Base-by-base conservation (phyloP, 2,888 invertebrate species). In the Vanessa cardui region DNA sequence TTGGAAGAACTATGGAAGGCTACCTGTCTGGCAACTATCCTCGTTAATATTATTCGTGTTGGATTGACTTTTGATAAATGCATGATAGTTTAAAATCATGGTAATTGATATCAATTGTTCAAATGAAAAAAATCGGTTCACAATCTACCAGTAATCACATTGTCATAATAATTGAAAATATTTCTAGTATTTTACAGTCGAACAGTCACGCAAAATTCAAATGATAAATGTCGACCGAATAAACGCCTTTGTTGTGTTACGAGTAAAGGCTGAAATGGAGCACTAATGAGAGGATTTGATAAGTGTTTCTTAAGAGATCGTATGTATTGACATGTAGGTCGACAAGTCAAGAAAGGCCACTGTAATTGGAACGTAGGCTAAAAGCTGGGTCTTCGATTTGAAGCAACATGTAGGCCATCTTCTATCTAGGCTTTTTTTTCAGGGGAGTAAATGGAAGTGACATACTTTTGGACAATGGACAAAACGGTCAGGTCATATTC, bases 291-390 rank as follows among this genome's bases (percentile, higher is more conserved):
- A 33, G 49, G 39, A 39, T 39, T 18, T 58, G 49, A 62, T 26
- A 15, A 26, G 26, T 26, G 2, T 26, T 26, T 26, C 26, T 3
- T 26, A 26, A 54, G n/a, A 56, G 44, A 49, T 60, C 49, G 56
- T 49, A 66, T 39, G 46, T 66, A 56, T 58, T 49, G 56, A 18
- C 44, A 62, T 58, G 20, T 50, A 65, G 64, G 64, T 65, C 64
- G 58, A 69, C 65, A 58, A 61, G 68, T 31, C 47, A 52, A 54
- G 52, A 54, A 64, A 68, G 60, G 59, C 54, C 58, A 49, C 60
- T 64, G 56, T 68, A 68, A 68, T 64, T 64, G 64, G 65, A 50
- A 58, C 61, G 61, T 33, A 65, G 62, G 65, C 54, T 65, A 61
- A 64, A 64, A 49, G 58, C 64, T 56, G 56, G 47, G 54, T 64